Percentiles rank a stretch among this genome's conserved stretches.
Conservation (phyloP, 1,140 invertebrate species). For the Palaemon carinicauda region DNA sequence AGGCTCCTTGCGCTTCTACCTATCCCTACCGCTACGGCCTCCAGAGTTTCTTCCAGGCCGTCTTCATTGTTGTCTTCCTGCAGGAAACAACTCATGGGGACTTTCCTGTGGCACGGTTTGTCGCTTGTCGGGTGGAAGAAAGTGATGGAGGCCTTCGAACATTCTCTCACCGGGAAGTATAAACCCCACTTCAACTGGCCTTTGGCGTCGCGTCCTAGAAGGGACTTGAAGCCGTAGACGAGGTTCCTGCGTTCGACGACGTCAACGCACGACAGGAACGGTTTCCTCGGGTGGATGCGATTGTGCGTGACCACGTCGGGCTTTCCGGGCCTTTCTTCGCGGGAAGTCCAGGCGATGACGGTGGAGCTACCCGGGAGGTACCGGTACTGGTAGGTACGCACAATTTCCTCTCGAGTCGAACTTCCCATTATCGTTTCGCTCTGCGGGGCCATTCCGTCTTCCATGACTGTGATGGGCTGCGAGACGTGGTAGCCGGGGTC, state of each 20-base stretch:
- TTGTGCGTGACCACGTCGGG: slow-evolving; percentile 63
- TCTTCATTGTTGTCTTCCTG: background rate
- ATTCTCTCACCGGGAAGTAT: slow-evolving; percentile 76
- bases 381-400: slow-evolving; percentile 69
- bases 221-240: slow-evolving; percentile 86
- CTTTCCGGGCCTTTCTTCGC: background rate
- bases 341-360: slow-evolving; percentile 79
- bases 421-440: slow-evolving; percentile 69
- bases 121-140: background rate
- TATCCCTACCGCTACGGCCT: background rate
- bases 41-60: background rate
- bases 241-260: slow-evolving; percentile 88
- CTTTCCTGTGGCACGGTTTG: background rate
- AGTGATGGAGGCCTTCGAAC: slow-evolving; percentile 62
- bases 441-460: slow-evolving; percentile 82
- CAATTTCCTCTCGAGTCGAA: background rate
- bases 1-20: background rate
- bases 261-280: slow-evolving; percentile 82
- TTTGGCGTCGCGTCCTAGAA: slow-evolving; percentile 80
- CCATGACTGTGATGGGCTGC: slow-evolving; percentile 85
- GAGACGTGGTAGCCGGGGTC: slow-evolving; percentile 92
- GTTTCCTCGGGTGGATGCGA: slow-evolving; percentile 78
- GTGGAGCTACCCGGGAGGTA: slow-evolving; percentile 72
- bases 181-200: slow-evolving; percentile 82
- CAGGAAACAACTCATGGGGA: background rate